These are phyloP conservation scores for Syrrhaptes paradoxus DNA, from an alignment of 2,113 vertebrate species.

Conservation along the genomic window DNA sequence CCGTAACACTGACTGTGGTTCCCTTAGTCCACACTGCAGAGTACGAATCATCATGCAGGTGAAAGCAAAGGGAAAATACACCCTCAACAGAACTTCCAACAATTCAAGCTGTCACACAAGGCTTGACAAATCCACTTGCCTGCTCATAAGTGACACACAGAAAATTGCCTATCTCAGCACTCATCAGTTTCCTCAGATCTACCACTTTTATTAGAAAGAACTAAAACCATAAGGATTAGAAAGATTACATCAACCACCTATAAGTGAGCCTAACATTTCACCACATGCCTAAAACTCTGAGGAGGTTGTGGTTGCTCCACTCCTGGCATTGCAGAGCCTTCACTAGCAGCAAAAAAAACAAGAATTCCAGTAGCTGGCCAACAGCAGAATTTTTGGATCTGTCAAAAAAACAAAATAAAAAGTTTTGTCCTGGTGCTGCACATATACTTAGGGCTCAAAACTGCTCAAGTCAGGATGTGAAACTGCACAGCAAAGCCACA, in stretches of 20 bases:
- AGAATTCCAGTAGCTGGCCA: neutral
- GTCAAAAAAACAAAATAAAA: neutral
- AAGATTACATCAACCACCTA: neutral
- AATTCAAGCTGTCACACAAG: neutral
- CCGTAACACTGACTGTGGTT: fast-evolving
- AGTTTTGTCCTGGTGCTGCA: neutral
- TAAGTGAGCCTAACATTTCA: neutral
- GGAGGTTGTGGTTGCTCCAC: neutral
- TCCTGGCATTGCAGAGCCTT: neutral
- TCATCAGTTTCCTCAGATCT: neutral
- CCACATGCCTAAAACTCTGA: neutral
- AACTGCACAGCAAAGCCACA: neutral
- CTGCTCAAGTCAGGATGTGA: neutral
- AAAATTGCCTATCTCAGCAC: neutral
- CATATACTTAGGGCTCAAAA: neutral
- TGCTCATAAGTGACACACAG: neutral
- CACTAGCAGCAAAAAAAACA: neutral
- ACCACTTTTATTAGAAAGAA: neutral
- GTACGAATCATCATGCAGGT: neutral
- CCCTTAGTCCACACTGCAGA: neutral
- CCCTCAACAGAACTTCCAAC: neutral
- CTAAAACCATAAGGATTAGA: neutral
- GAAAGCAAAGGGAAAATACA: neutral
- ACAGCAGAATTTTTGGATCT: neutral
- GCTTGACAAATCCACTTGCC: neutral